Conservation (phyloP, 2,797 vertebrate species). For the Picus viridis region DNA sequence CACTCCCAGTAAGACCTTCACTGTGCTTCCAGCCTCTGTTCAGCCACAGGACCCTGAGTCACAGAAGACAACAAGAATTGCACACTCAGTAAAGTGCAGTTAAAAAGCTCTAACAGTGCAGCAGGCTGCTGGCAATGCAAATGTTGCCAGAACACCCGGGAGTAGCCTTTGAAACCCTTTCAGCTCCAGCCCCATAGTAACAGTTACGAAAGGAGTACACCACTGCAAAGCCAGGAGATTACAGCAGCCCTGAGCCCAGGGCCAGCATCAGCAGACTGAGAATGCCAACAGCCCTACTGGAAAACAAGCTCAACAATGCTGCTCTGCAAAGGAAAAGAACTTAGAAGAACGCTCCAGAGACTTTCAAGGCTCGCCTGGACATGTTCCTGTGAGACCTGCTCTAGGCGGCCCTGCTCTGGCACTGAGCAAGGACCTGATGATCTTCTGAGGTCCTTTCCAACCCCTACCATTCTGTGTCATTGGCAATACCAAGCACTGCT, state of each 20-base stretch:
- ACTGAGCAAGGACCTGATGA: no score
- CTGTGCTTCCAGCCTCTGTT: background rate
- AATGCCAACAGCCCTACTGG: background rate
- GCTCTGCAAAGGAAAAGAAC: background rate
- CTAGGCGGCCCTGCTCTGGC: no score
- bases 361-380: no score
- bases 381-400: no score
- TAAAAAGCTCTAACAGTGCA: constrained; percentile 57
- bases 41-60: background rate
- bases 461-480: no score
- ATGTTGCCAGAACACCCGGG: background rate
- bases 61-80: background rate
- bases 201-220: background rate
- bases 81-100: constrained; percentile 31
- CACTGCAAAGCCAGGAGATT: background rate
- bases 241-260: background rate
- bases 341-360: background rate
- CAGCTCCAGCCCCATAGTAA: background rate
- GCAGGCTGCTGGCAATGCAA: constrained; percentile 24
- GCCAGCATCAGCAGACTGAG: background rate
- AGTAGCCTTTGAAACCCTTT: constrained; percentile 42
- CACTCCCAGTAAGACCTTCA: background rate
- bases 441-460: no score
- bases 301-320: background rate
- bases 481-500: no score